Evolutionary conservation across 2,113 vertebrate species (phyloP).

Genomic region (Camelus bactrianus): DNA sequence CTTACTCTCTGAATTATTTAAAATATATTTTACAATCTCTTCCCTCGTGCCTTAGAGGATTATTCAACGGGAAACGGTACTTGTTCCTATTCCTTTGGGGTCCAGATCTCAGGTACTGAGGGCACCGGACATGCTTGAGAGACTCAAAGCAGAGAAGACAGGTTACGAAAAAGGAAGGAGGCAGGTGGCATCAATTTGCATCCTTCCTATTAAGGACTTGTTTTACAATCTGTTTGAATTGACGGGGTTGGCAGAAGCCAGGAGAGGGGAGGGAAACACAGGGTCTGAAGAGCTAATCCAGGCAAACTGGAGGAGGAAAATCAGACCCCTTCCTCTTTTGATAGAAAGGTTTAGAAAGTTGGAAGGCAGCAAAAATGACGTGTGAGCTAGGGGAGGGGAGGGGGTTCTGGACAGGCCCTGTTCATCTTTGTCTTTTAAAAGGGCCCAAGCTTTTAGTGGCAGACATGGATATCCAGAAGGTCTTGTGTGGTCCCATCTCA

Average conservation of each 20-base stretch:
- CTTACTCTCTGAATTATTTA: constrained; percentile 5
- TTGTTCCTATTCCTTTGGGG: background rate
- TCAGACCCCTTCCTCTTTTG: background rate
- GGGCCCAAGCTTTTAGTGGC: background rate
- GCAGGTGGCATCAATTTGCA: background rate
- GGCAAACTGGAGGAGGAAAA: background rate
- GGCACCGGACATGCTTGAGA: background rate
- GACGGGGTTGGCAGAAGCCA: background rate
- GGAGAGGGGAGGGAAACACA: background rate
- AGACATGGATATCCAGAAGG: background rate
- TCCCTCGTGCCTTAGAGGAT: constrained; percentile 1
- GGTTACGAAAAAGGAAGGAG: background rate
- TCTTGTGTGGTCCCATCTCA: background rate
- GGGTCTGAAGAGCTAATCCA: too few relatives aligned
- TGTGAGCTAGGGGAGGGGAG: background rate
- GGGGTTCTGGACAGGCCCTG: background rate
- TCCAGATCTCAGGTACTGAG: background rate
- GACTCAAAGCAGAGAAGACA: background rate
- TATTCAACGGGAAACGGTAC: background rate
- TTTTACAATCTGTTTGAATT: background rate
- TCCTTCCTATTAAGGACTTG: background rate
- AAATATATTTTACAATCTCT: constrained; percentile 60
- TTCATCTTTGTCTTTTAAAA: background rate
- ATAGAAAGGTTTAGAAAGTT: background rate
- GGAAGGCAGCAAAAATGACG: background rate